Evolutionary conservation across 2,113 vertebrate species (phyloP).

Genomic region (Carlito syrichta): DNA sequence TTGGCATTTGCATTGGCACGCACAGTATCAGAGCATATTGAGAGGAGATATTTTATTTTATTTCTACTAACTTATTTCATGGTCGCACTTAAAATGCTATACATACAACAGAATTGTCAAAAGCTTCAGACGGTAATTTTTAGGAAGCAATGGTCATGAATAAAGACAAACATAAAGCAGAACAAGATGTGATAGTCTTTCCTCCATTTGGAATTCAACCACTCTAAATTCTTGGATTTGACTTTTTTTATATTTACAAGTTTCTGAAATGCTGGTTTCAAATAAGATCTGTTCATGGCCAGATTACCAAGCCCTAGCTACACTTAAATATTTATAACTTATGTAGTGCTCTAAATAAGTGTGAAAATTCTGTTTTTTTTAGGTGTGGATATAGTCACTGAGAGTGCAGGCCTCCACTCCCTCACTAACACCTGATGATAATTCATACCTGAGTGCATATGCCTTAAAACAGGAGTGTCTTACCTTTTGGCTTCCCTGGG

Average conservation of each 20-base stretch:
- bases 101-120: background rate
- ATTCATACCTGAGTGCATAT: background rate
- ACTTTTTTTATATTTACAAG: background rate
- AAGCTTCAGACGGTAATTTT: slow-evolving; percentile 40
- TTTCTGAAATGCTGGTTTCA: slow-evolving; percentile 13
- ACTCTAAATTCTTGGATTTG: background rate
- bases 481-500: too few species aligned
- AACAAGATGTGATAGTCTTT: background rate
- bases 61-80: slow-evolving; percentile 51
- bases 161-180: slow-evolving; percentile 11
- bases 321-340: slow-evolving; percentile 30
- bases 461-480: background rate
- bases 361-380: background rate
- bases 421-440: background rate
- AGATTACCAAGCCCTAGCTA: background rate
- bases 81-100: slow-evolving; percentile 19
- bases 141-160: slow-evolving; percentile 15
- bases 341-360: background rate
- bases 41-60: slow-evolving; percentile 41
- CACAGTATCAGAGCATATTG: background rate
- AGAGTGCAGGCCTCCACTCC: background rate
- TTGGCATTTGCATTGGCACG: slow-evolving; percentile 21
- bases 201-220: slow-evolving; percentile 47
- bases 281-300: background rate
- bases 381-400: background rate